Conservation (phyloP, 2,113 vertebrate genomes). For the Boleophthalmus pectinirostris region DNA sequence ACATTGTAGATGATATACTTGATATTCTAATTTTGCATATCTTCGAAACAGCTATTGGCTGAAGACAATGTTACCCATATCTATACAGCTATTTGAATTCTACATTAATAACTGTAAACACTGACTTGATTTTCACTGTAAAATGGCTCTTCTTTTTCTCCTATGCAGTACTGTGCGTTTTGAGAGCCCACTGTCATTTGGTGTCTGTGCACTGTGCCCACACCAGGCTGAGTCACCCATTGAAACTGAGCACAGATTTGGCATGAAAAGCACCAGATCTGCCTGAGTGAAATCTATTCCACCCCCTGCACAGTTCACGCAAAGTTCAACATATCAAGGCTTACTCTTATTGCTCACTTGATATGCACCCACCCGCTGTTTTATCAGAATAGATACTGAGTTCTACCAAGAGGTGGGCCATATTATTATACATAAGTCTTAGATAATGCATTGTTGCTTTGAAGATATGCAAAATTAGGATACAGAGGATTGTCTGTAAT, state of each 20-base stretch:
- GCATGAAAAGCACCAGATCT: not conserved
- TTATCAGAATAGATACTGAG: not conserved
- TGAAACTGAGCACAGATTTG: not conserved
- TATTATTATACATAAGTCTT: not conserved
- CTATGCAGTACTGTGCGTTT: not conserved
- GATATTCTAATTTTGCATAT: no score
- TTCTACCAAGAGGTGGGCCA: not conserved
- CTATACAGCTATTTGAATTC: no score
- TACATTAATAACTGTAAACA: not conserved
- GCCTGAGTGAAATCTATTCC: not conserved
- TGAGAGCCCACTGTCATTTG: not conserved
- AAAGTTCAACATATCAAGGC: slow-evolving; percentile 2
- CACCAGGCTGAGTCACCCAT: not conserved
- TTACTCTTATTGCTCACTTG: not conserved
- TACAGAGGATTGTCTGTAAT: no score
- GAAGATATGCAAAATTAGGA: not conserved
- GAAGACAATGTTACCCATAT: no score
- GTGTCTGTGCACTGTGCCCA: not conserved
- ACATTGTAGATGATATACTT: no score
- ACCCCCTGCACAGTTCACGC: not conserved
- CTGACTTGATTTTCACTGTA: no score
- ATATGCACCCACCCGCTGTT: not conserved
- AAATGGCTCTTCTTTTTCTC: not conserved
- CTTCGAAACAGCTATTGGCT: no score
- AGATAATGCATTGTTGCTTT: not conserved